Percentiles rank a stretch among this genome's conserved stretches.
These are phyloP conservation scores for Mormyrus iriodes DNA, from an alignment of 2,113 vertebrate genomes.

Conservation along the genomic window DNA sequence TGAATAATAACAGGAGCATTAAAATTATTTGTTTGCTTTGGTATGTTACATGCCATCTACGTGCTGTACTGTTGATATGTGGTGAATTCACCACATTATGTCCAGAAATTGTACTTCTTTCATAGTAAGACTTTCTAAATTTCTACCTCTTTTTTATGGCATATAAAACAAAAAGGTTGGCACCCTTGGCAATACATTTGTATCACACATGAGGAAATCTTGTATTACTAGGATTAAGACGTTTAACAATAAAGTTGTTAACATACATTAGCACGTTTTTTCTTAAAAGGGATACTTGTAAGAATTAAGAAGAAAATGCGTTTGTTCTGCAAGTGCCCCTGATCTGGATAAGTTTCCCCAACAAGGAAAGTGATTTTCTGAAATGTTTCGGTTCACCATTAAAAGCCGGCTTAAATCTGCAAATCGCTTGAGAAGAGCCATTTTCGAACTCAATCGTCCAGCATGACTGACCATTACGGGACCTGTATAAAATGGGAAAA, in stretches of 20 bases:
- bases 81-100: background rate
- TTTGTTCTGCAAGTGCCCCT: background rate
- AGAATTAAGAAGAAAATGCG: background rate
- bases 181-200: background rate
- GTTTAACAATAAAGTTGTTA: background rate
- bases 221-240: background rate
- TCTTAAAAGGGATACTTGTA: background rate
- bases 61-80: background rate
- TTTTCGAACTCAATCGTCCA: background rate
- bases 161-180: background rate
- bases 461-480: background rate
- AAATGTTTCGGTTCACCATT: background rate
- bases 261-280: background rate
- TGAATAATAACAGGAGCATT: background rate
- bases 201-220: background rate
- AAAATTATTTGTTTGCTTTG: background rate
- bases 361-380: background rate
- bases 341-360: background rate
- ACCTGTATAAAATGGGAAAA: background rate
- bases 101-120: background rate
- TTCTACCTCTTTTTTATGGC: background rate
- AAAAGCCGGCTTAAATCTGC: background rate
- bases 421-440: background rate
- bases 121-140: background rate
- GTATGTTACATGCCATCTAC: background rate